Percentiles rank a stretch among this genome's conserved stretches.
Conservation (phyloP, 2,797 vertebrate species). For the Acrocephalus scirpaceus region DNA sequence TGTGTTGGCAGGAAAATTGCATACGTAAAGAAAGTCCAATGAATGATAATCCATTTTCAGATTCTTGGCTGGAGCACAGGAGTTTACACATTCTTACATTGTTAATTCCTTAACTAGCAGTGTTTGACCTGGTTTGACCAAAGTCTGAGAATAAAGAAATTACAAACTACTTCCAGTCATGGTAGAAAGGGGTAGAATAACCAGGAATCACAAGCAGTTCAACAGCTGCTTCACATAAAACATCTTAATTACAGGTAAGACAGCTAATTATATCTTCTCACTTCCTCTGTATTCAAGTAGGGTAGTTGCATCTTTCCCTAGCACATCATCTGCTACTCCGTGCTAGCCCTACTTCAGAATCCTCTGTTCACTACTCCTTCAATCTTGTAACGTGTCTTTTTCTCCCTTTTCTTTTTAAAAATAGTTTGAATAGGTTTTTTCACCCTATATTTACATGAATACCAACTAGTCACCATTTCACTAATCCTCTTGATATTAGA, state of each 20-base stretch:
- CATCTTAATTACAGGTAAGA: constrained; percentile 45
- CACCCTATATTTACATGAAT: background rate
- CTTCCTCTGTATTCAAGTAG: background rate
- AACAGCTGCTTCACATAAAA: constrained; percentile 29
- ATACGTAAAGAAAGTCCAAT: background rate
- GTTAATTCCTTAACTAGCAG: constrained; percentile 22
- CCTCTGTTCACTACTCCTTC: background rate
- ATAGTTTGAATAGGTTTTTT: background rate
- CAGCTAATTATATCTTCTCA: background rate
- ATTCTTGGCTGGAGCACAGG: constrained; percentile 16
- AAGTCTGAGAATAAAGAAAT: constrained; percentile 21
- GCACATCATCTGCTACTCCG: background rate
- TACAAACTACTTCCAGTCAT: background rate
- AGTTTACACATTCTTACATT: background rate
- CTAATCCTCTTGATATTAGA: background rate
- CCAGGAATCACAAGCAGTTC: background rate
- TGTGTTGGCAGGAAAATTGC: background rate
- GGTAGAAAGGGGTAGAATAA: constrained; percentile 30
- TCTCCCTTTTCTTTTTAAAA: background rate
- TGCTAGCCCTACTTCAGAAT: background rate
- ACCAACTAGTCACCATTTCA: background rate
- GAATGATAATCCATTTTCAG: constrained; percentile 2
- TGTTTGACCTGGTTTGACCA: background rate
- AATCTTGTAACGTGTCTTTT: background rate
- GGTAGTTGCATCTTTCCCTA: background rate